These are phyloP conservation scores for Apodemia mormo DNA, from an alignment of 2,888 invertebrate genomes.

Conservation along the genomic window DNA sequence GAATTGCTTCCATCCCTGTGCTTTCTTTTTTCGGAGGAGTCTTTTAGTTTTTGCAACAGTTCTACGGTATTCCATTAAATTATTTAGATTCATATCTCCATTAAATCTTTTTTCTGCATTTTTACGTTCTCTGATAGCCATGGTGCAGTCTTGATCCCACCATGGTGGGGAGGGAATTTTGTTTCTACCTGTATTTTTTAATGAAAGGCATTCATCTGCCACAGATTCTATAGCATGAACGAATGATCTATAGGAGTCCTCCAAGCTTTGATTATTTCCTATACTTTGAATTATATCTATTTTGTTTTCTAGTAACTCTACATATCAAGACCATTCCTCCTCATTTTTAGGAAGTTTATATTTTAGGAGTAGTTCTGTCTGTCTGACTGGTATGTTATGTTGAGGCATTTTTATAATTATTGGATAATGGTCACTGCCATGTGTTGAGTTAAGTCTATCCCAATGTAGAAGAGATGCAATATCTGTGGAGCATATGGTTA, in stretches of 20 bases:
- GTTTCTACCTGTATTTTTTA: slow-evolving; percentile 9
- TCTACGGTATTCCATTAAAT: too few species aligned
- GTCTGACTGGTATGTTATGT: not conserved
- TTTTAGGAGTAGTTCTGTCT: not conserved
- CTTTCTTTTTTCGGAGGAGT: too few species aligned
- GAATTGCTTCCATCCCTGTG: slow-evolving; percentile 26
- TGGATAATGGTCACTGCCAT: not conserved
- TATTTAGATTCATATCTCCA: too few species aligned
- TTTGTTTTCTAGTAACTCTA: too few species aligned
- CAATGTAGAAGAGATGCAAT: not conserved
- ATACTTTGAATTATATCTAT: too few species aligned
- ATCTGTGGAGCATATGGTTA: not conserved
- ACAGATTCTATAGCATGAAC: too few species aligned
- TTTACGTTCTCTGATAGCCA: slow-evolving; percentile 11
- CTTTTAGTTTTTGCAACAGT: too few species aligned
- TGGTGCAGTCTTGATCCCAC: slow-evolving; percentile 30
- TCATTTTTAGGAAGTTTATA: too few species aligned
- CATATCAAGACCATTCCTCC: too few species aligned
- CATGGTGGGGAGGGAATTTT: slow-evolving; percentile 24
- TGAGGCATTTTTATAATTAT: not conserved
- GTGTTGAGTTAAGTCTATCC: not conserved
- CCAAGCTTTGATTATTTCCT: too few species aligned
- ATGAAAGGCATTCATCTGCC: slow-evolving; percentile 12
- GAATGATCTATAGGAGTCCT: too few species aligned
- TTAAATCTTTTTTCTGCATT: slow-evolving; percentile 23